Conservation (phyloP, 2,113 vertebrate species). For the Kryptolebias marmoratus region DNA sequence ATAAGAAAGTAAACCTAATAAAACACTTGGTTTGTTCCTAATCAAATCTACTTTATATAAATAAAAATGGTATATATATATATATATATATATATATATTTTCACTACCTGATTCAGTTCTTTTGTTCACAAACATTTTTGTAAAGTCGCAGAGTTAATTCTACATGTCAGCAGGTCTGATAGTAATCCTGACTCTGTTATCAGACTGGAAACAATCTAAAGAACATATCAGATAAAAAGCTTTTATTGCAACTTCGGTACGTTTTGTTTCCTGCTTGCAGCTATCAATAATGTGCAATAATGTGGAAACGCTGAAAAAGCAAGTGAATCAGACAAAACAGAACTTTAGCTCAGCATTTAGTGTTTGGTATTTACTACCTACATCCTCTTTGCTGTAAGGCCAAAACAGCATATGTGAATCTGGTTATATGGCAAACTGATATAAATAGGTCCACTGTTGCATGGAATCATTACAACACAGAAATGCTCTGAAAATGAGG, state of each 20-base stretch:
- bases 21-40: no score
- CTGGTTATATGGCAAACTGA: no score
- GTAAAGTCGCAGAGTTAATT: not conserved
- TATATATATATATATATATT: no score
- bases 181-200: slow-evolving; percentile 3
- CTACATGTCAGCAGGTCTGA: slow-evolving; percentile 2
- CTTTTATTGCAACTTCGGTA: slow-evolving; percentile 1
- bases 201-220: slow-evolving; percentile 6
- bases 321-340: slow-evolving; percentile 5
- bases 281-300: not conserved
- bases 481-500: no score
- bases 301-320: slow-evolving; percentile 1
- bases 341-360: not conserved
- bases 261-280: not conserved
- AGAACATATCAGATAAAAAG: slow-evolving; percentile 8
- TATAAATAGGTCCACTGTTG: no score
- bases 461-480: no score
- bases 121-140: not conserved
- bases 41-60: not conserved
- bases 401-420: no score
- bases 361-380: not conserved
- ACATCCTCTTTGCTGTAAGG: no score
- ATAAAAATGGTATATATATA: not conserved
- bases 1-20: no score
- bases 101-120: no score